Percentiles rank a stretch among this genome's conserved stretches.
Conservation (phyloP, 2,797 vertebrate species). For the Borostomias antarcticus region DNA sequence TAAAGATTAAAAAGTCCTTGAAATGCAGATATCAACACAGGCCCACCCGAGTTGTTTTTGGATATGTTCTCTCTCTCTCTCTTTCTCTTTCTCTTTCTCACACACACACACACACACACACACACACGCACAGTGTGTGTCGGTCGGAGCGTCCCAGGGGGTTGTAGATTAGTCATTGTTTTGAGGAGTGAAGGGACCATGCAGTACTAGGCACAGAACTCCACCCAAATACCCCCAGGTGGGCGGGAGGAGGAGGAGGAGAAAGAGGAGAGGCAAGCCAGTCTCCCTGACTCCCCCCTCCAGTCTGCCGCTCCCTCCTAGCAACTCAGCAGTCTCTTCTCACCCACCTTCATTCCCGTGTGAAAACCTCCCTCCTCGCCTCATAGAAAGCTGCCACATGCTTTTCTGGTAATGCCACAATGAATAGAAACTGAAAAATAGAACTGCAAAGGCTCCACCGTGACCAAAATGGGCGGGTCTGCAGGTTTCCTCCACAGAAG, state of each 20-base stretch:
- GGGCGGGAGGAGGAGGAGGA: neutral
- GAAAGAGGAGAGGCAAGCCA: conserved; percentile 6
- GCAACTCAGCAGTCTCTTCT: conserved; percentile 1
- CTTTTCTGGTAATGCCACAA: too few relatives aligned
- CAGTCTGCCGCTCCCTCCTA: neutral
- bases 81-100: too few relatives aligned
- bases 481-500: too few relatives aligned
- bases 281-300: neutral
- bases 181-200: conserved; percentile 18
- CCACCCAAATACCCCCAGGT: neutral
- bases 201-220: conserved; percentile 12
- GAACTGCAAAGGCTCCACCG: too few relatives aligned
- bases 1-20: neutral
- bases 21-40: neutral
- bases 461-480: too few relatives aligned
- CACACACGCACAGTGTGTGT: neutral
- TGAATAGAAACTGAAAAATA: too few relatives aligned
- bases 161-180: conserved; percentile 6
- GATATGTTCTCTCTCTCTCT: neutral
- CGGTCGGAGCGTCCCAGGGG: neutral
- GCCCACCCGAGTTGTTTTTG: conserved; percentile 1
- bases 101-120: neutral
- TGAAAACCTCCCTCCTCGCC: neutral
- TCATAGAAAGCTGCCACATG: neutral
- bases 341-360: neutral